These are phyloP conservation scores for Neolamprologus fasciatus DNA, from an alignment of 2,113 vertebrate species.

Conservation along the genomic window DNA sequence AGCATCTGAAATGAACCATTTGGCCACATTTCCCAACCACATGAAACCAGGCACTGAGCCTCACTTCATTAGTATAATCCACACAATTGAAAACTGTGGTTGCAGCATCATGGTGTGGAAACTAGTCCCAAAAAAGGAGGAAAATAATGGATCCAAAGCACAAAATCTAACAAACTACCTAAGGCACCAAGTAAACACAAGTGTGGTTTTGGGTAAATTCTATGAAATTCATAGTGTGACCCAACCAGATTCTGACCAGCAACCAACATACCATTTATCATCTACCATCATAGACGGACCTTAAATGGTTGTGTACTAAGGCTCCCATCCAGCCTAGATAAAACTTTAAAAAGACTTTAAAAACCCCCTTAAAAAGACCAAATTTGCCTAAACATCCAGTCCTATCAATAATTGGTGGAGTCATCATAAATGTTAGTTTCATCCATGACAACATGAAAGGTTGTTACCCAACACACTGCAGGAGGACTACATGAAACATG, in stretches of 20 bases:
- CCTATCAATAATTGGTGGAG: background rate
- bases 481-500: background rate
- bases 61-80: background rate
- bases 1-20: background rate
- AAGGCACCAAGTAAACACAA: background rate
- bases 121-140: background rate
- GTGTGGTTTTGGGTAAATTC: background rate
- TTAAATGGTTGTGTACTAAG: background rate
- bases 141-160: background rate
- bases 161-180: background rate
- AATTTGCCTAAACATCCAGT: background rate
- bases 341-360: background rate
- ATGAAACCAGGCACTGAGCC: background rate
- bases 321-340: background rate
- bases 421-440: background rate
- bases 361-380: background rate
- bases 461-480: background rate
- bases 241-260: background rate
- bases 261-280: background rate
- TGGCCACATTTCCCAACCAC: background rate
- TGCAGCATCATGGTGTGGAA: background rate
- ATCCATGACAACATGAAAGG: background rate
- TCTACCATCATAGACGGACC: background rate
- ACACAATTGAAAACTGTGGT: background rate
- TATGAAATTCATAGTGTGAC: background rate